Conservation (phyloP, 1,140 invertebrate genomes). For the Periplaneta americana region DNA sequence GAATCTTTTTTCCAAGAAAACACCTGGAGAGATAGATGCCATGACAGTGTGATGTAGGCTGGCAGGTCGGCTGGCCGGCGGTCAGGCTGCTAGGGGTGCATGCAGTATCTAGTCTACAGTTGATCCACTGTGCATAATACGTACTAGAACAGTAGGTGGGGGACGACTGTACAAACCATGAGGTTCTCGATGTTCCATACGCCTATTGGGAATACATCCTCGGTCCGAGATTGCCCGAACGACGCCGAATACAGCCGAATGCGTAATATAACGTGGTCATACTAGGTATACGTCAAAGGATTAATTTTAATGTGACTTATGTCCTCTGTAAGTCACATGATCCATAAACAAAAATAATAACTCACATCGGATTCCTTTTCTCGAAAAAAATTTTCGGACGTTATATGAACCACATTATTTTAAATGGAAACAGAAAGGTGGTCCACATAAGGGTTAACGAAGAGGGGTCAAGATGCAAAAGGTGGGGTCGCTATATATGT, state of each 20-base stretch:
- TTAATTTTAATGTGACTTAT: background rate
- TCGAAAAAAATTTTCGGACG: background rate
- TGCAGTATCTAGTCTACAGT: background rate
- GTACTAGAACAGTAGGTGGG: background rate
- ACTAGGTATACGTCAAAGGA: background rate
- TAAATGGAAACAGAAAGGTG: background rate
- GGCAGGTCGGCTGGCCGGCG: background rate
- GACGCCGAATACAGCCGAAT: background rate
- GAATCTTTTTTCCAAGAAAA: background rate
- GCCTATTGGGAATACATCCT: background rate
- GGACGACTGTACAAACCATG: background rate
- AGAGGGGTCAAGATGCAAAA: constrained; percentile 8
- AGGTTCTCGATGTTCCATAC: background rate
- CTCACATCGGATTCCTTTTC: background rate
- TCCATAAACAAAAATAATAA: background rate
- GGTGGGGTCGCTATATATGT: background rate
- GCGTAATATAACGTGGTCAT: background rate
- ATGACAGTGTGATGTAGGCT: background rate
- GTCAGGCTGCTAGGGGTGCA: background rate
- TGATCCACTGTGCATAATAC: background rate
- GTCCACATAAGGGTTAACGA: background rate
- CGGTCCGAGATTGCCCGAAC: background rate
- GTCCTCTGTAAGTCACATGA: background rate
- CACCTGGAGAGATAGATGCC: background rate
- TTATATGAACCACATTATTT: background rate